phyloP scores from a whole-genome alignment of 2,113 vertebrate species.

The Atlantisia rogersi region DNA sequence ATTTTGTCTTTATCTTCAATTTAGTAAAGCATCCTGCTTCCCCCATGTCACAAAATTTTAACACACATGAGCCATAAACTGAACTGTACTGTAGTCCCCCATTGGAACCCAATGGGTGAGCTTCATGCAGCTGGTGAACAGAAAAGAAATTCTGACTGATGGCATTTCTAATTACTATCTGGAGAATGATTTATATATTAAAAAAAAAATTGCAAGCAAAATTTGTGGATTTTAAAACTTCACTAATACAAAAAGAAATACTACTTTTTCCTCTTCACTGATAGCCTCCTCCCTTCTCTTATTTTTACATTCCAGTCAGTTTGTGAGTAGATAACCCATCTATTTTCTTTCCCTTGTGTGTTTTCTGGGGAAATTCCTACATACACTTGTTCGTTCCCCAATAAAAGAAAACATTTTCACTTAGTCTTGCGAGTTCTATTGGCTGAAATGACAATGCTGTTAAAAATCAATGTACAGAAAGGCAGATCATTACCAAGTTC shows the following conservation, averaged over 20 bases:
- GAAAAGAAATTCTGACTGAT: background rate
- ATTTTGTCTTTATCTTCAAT: background rate
- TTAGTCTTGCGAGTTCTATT: background rate
- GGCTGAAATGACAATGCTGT: conserved; percentile 21
- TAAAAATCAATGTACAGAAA: conserved; percentile 48
- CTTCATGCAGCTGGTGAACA: background rate
- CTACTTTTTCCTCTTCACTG: background rate
- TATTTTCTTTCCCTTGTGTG: background rate
- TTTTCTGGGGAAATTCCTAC: conserved; percentile 1
- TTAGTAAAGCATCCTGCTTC: background rate
- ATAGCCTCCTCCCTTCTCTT: background rate
- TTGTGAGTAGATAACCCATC: background rate
- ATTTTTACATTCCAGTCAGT: background rate
- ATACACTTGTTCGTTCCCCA: background rate
- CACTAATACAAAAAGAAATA: background rate
- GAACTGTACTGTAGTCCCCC: background rate
- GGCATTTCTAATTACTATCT: background rate
- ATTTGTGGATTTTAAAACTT: background rate
- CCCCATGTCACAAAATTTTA: background rate
- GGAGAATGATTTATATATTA: background rate
- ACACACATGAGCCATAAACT: background rate
- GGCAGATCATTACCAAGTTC: conserved; percentile 29
- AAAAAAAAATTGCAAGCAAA: background rate
- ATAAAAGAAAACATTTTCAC: background rate
- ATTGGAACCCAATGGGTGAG: background rate